Evolutionary conservation across 2,888 invertebrate species (phyloP).

Genomic region (Lithophane socia): DNA sequence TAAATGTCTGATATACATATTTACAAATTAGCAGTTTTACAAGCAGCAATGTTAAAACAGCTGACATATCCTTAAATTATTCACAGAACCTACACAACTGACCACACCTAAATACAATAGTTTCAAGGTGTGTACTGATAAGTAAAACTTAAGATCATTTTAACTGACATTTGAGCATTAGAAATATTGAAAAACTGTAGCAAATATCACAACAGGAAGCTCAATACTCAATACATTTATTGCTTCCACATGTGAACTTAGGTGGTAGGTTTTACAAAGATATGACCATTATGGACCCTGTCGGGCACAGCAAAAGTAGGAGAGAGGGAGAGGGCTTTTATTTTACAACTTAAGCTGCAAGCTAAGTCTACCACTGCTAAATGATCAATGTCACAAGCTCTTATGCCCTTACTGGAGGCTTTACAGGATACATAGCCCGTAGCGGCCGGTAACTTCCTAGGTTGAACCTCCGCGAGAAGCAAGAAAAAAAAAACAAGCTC

Average conservation of each 20-base stretch:
- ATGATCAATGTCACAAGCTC: not conserved
- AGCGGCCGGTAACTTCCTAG: not conserved
- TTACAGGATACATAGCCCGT: not conserved
- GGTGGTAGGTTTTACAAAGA: no score
- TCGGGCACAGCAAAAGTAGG: no score
- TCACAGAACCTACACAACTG: slow-evolving; percentile 42
- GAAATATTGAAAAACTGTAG: not conserved
- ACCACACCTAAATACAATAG: slow-evolving; percentile 52
- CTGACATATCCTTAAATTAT: slow-evolving; percentile 49
- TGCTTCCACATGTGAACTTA: no score
- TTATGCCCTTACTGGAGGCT: not conserved
- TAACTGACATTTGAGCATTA: not conserved
- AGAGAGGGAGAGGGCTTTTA: no score
- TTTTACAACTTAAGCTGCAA: no score
- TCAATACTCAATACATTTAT: no score
- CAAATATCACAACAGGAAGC: not conserved
- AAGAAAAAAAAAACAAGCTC: not conserved
- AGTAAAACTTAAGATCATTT: slow-evolving; percentile 17
- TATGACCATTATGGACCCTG: no score
- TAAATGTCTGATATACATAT: not conserved
- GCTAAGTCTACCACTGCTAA: not conserved
- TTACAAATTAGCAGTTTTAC: slow-evolving; percentile 5
- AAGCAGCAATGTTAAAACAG: slow-evolving; percentile 46
- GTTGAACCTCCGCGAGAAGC: no score
- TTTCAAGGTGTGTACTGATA: slow-evolving; percentile 60